Evolutionary conservation across 2,888 invertebrate species (phyloP).

Genomic region (Tachina lurida): DNA sequence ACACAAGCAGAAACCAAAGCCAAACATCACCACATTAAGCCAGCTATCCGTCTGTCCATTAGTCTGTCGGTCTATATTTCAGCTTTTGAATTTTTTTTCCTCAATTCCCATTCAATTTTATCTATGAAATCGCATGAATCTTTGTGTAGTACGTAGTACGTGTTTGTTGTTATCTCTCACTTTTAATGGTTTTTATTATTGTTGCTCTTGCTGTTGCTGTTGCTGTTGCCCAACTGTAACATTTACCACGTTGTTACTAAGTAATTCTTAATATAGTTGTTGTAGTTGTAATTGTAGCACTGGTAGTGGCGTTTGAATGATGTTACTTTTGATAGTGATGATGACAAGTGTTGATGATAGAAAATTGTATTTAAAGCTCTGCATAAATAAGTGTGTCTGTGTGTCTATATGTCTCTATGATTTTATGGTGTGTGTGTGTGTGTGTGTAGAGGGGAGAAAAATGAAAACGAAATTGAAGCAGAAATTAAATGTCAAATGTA

Average conservation of each 20-base stretch:
- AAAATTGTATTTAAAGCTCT: conserved; percentile 70
- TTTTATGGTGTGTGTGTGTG: background rate
- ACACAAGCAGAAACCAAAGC: conserved; percentile 54
- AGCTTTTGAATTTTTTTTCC: background rate
- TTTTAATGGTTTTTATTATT: conserved; percentile 58
- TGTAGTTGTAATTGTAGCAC: conserved; percentile 41
- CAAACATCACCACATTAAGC: conserved; percentile 57
- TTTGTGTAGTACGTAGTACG: conserved; percentile 37
- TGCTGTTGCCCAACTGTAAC: conserved; percentile 43
- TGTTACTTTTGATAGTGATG: conserved; percentile 70
- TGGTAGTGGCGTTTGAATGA: conserved; percentile 66
- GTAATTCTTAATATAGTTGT: conserved; percentile 37
- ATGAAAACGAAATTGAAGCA: conserved; percentile 37
- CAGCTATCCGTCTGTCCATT: conserved; percentile 28
- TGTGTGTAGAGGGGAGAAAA: conserved; percentile 14
- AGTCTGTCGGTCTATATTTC: conserved; percentile 10
- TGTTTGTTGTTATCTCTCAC: conserved; percentile 50
- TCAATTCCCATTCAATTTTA: conserved; percentile 59
- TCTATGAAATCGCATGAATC: conserved; percentile 60
- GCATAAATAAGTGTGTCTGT: conserved; percentile 51
- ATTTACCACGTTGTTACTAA: conserved; percentile 44
- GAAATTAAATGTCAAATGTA: conserved; percentile 70
- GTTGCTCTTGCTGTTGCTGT: conserved; percentile 29
- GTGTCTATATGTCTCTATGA: conserved; percentile 2
- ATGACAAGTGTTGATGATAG: conserved; percentile 71